These are phyloP conservation scores for Aphidius ervi DNA, from an alignment of 1,140 invertebrate species.

Conservation along the genomic window DNA sequence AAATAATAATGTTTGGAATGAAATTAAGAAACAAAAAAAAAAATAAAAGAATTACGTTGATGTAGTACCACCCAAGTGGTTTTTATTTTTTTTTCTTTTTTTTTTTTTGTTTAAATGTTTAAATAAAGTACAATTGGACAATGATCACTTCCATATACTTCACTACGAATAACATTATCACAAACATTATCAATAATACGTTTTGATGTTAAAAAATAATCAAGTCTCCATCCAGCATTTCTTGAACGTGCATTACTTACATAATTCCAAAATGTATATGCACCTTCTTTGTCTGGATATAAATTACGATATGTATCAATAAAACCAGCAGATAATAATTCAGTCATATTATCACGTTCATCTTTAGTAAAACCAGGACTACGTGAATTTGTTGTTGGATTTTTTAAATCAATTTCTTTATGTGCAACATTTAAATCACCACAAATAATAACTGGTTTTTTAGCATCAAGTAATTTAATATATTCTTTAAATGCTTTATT, in stretches of 20 bases:
- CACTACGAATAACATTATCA: conserved; percentile 72
- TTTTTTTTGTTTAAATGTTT: conserved; percentile 46
- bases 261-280: conserved; percentile 95
- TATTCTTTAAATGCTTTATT: conserved; percentile 77
- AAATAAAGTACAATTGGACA: conserved; percentile 77
- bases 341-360: conserved; percentile 86
- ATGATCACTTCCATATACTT: conserved; percentile 83
- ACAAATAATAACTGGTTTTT: conserved; percentile 91
- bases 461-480: conserved; percentile 75
- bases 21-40: too few relatives aligned
- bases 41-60: too few relatives aligned
- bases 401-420: conserved; percentile 89
- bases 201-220: conserved; percentile 90
- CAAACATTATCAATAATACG: conserved; percentile 71
- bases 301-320: conserved; percentile 85
- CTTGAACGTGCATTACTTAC: conserved; percentile 78
- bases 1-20: too few relatives aligned
- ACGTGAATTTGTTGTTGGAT: conserved; percentile 90
- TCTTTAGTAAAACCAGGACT: conserved; percentile 94
- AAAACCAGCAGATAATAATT: conserved; percentile 75
- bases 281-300: conserved; percentile 78
- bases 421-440: conserved; percentile 98
- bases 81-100: too few relatives aligned
- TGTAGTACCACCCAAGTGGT: too few relatives aligned
- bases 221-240: conserved; percentile 95